Evolutionary conservation across 1,140 invertebrate species (phyloP).

Genomic region (Rhopalosiphum padi): DNA sequence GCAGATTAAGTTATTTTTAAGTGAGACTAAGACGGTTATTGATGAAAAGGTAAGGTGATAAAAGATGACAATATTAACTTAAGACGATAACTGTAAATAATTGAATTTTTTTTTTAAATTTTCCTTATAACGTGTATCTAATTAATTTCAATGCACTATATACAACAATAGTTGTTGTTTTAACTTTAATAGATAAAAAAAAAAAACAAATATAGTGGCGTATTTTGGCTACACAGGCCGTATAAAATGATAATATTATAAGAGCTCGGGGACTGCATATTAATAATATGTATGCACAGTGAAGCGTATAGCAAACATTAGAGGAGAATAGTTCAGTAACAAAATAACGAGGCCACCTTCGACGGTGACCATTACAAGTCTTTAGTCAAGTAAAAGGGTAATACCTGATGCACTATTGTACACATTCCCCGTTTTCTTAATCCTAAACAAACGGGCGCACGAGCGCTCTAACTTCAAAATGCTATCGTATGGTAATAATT

Average conservation of each 20-base stretch:
- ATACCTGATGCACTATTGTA: not conserved
- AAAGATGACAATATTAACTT: not conserved
- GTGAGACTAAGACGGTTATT: not conserved
- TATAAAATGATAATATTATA: not conserved
- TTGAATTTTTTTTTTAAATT: not conserved
- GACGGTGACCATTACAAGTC: slow-evolving; percentile 30
- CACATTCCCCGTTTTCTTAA: not conserved
- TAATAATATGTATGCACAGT: not conserved
- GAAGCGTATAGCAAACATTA: not conserved
- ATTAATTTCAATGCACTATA: not conserved
- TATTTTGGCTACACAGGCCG: not conserved
- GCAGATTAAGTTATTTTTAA: not conserved
- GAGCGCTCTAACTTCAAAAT: not conserved
- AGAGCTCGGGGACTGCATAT: not conserved
- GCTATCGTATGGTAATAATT: slow-evolving; percentile 12
- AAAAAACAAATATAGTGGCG: not conserved
- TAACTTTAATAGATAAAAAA: not conserved
- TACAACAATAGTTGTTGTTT: not conserved
- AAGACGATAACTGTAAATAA: not conserved
- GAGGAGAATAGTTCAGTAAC: slow-evolving; percentile 27
- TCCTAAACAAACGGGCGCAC: not conserved
- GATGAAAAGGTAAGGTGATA: not conserved
- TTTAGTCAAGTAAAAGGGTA: slow-evolving; percentile 4
- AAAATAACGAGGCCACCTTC: slow-evolving; percentile 33
- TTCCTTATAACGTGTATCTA: not conserved